phyloP scores from a whole-genome alignment of 2,888 invertebrate genomes.

The Scaptomyza cyrtandrae region DNA sequence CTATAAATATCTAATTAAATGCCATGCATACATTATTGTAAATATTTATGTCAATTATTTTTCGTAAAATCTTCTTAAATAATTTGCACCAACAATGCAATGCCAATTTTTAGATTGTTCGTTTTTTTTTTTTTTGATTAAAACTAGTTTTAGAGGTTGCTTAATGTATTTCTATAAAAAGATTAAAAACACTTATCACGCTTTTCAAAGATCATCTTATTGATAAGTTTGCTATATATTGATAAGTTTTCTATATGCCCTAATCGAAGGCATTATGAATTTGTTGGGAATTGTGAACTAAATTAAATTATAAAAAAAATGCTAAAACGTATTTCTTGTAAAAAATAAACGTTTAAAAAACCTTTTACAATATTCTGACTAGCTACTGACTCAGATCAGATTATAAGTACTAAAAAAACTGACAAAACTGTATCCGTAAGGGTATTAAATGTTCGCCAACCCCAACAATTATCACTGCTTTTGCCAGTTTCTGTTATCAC shows the following conservation, averaged over 20 bases:
- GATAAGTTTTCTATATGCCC: background rate
- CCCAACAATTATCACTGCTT: background rate
- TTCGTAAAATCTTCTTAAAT: constrained; percentile 26
- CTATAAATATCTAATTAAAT: constrained; percentile 77
- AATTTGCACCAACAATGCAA: constrained; percentile 29
- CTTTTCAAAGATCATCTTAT: background rate
- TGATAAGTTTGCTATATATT: background rate
- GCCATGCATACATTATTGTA: constrained; percentile 38
- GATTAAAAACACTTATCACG: background rate
- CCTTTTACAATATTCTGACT: too few relatives aligned
- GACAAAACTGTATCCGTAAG: background rate
- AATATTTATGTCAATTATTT: constrained; percentile 47
- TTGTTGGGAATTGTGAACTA: too few relatives aligned
- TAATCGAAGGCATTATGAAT: background rate
- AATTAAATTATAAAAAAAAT: too few relatives aligned
- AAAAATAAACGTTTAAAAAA: too few relatives aligned
- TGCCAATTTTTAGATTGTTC: constrained; percentile 11
- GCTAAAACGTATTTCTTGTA: too few relatives aligned
- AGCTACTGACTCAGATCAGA: background rate
- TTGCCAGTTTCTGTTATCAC: constrained; percentile 34
- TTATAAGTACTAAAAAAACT: background rate
- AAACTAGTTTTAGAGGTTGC: background rate
- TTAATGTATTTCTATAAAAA: background rate
- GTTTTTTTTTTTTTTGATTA: background rate
- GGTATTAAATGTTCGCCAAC: background rate